Evolutionary conservation across 1,140 invertebrate genomes (phyloP).

Genomic region (Drosophila kikkawai): DNA sequence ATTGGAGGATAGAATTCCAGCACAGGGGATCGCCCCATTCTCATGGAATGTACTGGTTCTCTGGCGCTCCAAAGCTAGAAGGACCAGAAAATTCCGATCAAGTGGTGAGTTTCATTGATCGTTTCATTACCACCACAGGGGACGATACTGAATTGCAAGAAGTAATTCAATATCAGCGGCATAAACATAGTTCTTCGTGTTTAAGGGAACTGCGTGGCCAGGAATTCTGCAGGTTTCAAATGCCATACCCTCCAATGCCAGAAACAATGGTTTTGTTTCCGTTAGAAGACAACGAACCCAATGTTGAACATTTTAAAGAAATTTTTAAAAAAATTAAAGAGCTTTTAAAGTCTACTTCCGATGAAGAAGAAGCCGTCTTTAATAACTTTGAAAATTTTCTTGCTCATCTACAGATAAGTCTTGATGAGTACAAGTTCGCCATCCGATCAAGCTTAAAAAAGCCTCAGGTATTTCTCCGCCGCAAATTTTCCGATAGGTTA

Average conservation of each 20-base stretch:
- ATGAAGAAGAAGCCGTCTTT: too few species aligned
- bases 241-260: neutral
- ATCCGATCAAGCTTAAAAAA: neutral
- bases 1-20: slow-evolving; percentile 1
- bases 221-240: neutral
- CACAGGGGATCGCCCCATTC: neutral
- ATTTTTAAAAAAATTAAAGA: too few species aligned
- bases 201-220: neutral
- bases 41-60: slow-evolving; percentile 1
- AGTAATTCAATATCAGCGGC: too few species aligned
- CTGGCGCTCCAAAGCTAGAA: neutral
- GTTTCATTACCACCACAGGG: too few species aligned
- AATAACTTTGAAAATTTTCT: neutral
- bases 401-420: neutral
- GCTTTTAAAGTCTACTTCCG: too few species aligned
- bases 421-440: neutral
- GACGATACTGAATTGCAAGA: too few species aligned
- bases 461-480: neutral
- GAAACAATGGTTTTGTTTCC: neutral
- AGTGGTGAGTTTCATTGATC: too few species aligned
- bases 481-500: neutral
- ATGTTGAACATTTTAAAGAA: too few species aligned
- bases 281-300: neutral
- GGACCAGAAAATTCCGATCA: too few species aligned
- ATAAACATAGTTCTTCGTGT: too few species aligned